phyloP scores from a whole-genome alignment of 2,888 invertebrate species.

The Plebejus argus region DNA sequence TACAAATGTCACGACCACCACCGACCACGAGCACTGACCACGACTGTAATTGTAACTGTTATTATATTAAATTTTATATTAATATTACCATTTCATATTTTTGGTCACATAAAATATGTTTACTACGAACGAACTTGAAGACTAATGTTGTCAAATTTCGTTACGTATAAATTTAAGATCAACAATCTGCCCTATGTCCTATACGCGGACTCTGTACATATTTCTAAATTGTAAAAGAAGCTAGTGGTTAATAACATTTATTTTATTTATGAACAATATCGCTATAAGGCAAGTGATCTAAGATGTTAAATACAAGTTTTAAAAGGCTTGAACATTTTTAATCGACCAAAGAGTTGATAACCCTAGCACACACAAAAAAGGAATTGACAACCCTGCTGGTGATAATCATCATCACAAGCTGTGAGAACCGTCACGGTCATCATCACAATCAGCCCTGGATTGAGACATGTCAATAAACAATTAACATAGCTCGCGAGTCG shows the following conservation, averaged over 20 bases:
- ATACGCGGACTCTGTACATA: no score
- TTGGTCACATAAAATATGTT: no score
- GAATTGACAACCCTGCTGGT: neutral
- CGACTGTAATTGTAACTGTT: slow-evolving; percentile 2
- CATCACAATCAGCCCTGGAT: neutral
- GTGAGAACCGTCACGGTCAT: neutral
- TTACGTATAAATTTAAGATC: no score
- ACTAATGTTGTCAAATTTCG: no score
- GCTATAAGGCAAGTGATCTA: no score
- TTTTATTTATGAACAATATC: no score
- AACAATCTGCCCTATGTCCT: no score
- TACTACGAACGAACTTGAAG: no score
- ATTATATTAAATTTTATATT: neutral
- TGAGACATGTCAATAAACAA: neutral
- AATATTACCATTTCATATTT: neutral
- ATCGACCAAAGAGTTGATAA: neutral
- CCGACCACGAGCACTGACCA: neutral
- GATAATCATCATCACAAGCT: neutral
- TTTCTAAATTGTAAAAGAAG: no score
- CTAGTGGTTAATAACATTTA: no score
- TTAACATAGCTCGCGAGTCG: neutral
- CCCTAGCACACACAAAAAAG: neutral
- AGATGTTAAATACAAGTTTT: no score
- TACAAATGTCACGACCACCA: slow-evolving; percentile 6
- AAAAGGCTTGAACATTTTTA: no score